A percentile compares a stretch with the other conserved stretches of the same genome.
Conservation (phyloP, 2,797 vertebrate species). For the Heliangelus exortis region DNA sequence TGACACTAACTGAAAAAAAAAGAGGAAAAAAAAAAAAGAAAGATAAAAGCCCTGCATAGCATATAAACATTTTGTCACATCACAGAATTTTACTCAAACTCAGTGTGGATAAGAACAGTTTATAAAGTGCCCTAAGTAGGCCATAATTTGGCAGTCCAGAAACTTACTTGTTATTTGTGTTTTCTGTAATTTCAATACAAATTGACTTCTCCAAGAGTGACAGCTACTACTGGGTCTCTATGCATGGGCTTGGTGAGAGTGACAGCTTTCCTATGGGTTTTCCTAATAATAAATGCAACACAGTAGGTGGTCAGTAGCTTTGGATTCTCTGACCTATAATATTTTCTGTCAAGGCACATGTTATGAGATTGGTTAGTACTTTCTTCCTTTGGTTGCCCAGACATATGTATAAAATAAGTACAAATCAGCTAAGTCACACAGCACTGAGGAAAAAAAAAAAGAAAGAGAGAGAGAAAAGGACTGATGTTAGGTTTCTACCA, state of each 20-base stretch:
- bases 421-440: conserved; percentile 16
- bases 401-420: conserved; percentile 11
- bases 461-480: neutral
- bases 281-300: neutral
- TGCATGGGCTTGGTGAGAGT: neutral
- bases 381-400: conserved; percentile 27
- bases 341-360: conserved; percentile 58
- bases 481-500: conserved; percentile 9
- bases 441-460: neutral
- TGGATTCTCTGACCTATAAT: conserved; percentile 8
- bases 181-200: conserved; percentile 28
- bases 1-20: neutral
- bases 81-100: neutral
- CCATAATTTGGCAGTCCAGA: neutral
- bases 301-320: conserved; percentile 20
- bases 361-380: conserved; percentile 24
- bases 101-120: neutral
- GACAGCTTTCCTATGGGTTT: conserved; percentile 20
- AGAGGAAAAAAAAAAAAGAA: neutral
- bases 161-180: conserved; percentile 13
- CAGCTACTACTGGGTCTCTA: conserved; percentile 29
- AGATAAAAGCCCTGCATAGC: neutral
- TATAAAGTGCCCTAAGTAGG: neutral
- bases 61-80: neutral
- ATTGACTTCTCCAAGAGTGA: neutral